A percentile compares a stretch with the other conserved stretches of the same genome.
phyloP scores from a whole-genome alignment of 2,113 vertebrate species.

The Opisthocomus hoazin region DNA sequence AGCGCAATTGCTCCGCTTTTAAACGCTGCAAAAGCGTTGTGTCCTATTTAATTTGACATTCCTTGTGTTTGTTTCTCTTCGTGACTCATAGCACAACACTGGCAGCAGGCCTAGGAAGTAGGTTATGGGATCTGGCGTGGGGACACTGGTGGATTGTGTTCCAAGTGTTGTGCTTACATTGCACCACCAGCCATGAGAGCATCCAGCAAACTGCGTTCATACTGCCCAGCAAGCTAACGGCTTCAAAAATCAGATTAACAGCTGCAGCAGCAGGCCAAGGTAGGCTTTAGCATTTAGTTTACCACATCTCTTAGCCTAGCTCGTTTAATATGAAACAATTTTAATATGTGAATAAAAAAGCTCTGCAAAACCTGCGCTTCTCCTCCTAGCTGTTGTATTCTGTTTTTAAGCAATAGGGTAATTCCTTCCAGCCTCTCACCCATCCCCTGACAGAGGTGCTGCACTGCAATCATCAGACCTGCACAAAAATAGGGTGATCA shows the following conservation, averaged over 20 bases:
- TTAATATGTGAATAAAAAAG: neutral
- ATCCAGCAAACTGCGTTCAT: slow-evolving; percentile 1
- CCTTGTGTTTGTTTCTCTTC: slow-evolving; percentile 44
- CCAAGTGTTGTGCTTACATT: slow-evolving; percentile 34
- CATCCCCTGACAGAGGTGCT: fast-evolving
- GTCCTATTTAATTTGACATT: slow-evolving; percentile 37
- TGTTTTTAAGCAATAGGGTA: neutral
- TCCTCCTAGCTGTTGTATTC: neutral
- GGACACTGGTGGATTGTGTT: slow-evolving; percentile 21
- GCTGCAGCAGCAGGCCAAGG: neutral
- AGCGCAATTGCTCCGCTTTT: neutral
- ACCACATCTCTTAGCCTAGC: neutral
- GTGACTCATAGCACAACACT: slow-evolving; percentile 51
- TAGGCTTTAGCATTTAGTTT: slow-evolving; percentile 9
- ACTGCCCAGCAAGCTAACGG: slow-evolving; percentile 13
- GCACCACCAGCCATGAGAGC: slow-evolving; percentile 26
- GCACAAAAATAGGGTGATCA: neutral
- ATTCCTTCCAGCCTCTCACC: neutral
- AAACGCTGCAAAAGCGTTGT: neutral
- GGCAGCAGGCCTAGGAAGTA: slow-evolving; percentile 47
- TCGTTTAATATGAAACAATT: neutral
- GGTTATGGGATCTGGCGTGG: slow-evolving; percentile 36
- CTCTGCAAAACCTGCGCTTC: neutral
- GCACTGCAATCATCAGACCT: neutral
- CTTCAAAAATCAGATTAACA: slow-evolving; percentile 20